Base-by-base conservation (phyloP, 1,140 invertebrate genomes). In the Heliconius hewitsoni region DNA sequence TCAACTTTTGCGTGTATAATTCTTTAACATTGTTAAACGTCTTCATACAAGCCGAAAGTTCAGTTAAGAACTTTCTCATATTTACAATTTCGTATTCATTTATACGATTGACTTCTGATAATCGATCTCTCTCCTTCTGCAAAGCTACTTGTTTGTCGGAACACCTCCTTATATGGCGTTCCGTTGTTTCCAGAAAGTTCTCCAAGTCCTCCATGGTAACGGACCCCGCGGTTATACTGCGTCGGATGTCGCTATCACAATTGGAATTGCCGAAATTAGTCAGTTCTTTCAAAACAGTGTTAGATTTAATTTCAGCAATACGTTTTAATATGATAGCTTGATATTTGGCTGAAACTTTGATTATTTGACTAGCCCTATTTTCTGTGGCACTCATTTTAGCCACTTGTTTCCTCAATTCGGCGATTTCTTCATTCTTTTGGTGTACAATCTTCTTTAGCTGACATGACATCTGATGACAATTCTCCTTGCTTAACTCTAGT, bases 121-220 rank as follows among this genome's bases (percentile, higher is more conserved):
- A 71, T 73, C 91, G 85, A 74, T 94, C 93, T 27, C 91, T 81
- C 73, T 94, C 93, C 70, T 94, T 94, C 71, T 94, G 93, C 37
- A 93, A 78, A 0, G 85, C 77, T 23, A 86, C 55, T 71, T 93
- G 93, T 50, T 90, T 93, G 60, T 94, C 93, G 0, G 91, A 87
- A 73, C 91, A 93, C 11, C 88, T 81, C 42, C 83, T 86, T 19
- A 94, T 73, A 76, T 94, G 93, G 78, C 83, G 86, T 42, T 94
- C 93, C 8, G 91, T 94, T 0, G 92, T 94, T 78, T 94, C 93
- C 52, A 94, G 79, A 84, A 94, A 94, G 72, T 92, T 93, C 72
- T 94, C 93, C 8, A 94, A 79, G 52, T 94, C 92, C 70, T 94
- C 91, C 89, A 94, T 93, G 11, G 93, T 93, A 16, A 94, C 85